These are phyloP conservation scores for Casuarius casuarius DNA, from an alignment of 2,113 vertebrate species.

Conservation along the genomic window DNA sequence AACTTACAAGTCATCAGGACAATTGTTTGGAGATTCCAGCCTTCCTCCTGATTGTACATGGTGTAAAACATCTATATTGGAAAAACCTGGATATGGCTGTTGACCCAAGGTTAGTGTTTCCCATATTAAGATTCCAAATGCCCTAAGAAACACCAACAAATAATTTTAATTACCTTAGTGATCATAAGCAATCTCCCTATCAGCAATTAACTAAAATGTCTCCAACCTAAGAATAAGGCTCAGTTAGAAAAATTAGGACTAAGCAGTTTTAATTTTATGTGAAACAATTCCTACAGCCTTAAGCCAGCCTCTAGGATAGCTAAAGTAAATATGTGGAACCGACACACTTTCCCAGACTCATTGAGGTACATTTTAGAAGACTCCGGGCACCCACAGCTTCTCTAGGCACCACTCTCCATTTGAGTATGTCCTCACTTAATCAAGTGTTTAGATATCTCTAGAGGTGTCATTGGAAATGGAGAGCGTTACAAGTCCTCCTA, in stretches of 20 bases:
- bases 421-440: background rate
- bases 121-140: constrained; percentile 83
- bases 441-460: background rate
- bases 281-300: background rate
- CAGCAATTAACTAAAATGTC: background rate
- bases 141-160: constrained; percentile 57
- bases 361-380: background rate
- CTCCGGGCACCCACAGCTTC: background rate
- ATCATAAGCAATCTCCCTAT: background rate
- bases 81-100: constrained; percentile 81
- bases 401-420: background rate
- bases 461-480: background rate
- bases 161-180: background rate
- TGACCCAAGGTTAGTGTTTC: constrained; percentile 81
- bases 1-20: constrained; percentile 79
- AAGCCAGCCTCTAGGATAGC: background rate
- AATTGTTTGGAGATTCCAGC: constrained; percentile 75
- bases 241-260: background rate
- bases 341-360: background rate
- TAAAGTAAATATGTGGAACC: background rate
- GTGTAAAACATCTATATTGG: constrained; percentile 82
- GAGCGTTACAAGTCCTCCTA: background rate
- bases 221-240: background rate
- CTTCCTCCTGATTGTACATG: constrained; percentile 75
- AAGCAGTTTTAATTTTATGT: background rate